Conservation (phyloP, 1,140 invertebrate genomes). For the Prorops nasuta region DNA sequence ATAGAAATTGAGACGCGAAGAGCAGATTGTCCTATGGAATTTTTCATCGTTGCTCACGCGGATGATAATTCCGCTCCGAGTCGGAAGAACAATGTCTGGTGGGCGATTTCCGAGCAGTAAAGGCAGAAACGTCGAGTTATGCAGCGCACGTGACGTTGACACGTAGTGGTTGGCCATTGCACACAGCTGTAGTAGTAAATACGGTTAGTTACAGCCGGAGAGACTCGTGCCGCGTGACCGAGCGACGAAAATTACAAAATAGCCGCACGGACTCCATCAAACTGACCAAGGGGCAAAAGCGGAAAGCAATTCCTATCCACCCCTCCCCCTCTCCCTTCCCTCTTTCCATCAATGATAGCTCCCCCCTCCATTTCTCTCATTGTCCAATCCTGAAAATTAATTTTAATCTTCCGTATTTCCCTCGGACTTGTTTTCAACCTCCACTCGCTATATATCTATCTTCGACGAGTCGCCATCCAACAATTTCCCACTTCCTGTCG, state of each 20-base stretch:
- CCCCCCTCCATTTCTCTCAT: background rate
- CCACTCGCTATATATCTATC: background rate
- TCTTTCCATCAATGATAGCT: background rate
- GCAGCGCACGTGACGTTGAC: conserved; percentile 29
- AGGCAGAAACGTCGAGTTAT: conserved; percentile 12
- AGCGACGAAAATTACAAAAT: conserved; percentile 36
- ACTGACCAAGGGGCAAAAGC: background rate
- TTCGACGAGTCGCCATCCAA: background rate
- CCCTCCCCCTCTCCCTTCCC: background rate
- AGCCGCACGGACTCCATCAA: conserved; percentile 4
- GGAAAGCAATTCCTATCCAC: background rate
- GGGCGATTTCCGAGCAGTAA: conserved; percentile 22
- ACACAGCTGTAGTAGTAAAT: conserved; percentile 24
- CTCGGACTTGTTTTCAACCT: background rate
- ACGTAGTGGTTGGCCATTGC: conserved; percentile 27
- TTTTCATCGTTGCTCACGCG: too few species aligned
- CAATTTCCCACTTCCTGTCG: conserved; percentile 22
- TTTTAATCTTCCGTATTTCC: background rate
- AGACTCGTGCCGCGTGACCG: conserved; percentile 30
- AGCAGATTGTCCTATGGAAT: too few species aligned
- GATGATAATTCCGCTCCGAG: too few species aligned
- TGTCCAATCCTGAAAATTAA: background rate
- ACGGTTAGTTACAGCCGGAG: conserved; percentile 33
- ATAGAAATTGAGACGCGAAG: too few species aligned
- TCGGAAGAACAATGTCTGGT: conserved; percentile 17